A percentile compares a stretch with the other conserved stretches of the same genome.
Conservation (phyloP, 2,113 vertebrate species). For the Chrysemys picta region DNA sequence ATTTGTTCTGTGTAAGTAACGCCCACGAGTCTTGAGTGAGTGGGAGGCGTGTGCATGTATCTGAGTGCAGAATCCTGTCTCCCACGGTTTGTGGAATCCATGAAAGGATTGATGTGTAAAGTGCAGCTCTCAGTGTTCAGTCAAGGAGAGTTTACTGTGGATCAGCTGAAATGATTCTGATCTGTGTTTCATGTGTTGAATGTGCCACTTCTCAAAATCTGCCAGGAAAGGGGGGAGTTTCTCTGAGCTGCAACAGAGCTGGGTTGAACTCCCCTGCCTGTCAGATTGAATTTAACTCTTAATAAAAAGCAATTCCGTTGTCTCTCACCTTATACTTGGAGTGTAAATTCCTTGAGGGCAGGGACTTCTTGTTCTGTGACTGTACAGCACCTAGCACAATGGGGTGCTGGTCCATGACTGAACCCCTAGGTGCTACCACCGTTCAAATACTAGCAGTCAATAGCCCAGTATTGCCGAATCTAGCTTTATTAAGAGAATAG, state of each 20-base stretch:
- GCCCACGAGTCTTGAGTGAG: rapidly evolving
- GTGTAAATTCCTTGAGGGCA: background rate
- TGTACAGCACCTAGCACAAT: background rate
- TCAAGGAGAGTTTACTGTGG: rapidly evolving
- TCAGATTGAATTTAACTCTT: background rate
- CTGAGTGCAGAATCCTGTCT: background rate
- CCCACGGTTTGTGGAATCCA: background rate
- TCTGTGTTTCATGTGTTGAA: background rate
- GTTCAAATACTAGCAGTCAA: background rate
- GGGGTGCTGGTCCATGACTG: background rate
- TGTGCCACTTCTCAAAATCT: background rate
- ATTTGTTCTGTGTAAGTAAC: constrained; percentile 26
- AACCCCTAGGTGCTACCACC: background rate
- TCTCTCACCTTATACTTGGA: background rate
- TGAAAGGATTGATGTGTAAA: background rate
- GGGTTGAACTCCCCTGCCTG: background rate
- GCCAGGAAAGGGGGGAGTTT: background rate
- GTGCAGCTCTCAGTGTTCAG: rapidly evolving
- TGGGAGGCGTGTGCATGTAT: background rate
- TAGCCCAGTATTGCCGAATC: background rate
- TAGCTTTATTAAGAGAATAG: background rate
- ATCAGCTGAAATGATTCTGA: background rate
- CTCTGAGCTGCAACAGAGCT: background rate
- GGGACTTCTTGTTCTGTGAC: background rate
- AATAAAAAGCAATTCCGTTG: background rate